These are phyloP conservation scores for Drosophila elegans DNA, from an alignment of 1,140 invertebrate genomes.

Conservation along the genomic window DNA sequence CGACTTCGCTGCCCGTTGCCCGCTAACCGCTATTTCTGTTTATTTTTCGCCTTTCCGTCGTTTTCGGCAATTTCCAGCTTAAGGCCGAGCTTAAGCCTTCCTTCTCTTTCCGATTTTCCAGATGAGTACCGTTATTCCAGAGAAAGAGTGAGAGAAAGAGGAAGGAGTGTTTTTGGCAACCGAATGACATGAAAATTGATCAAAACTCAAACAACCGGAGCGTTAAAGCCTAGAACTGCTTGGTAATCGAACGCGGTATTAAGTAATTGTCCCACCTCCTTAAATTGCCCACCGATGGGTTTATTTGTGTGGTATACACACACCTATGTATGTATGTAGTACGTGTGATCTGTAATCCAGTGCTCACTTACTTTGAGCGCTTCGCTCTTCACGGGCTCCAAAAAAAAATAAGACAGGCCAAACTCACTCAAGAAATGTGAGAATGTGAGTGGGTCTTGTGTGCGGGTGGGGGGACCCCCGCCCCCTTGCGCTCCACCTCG, in stretches of 20 bases:
- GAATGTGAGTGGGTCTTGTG: constrained; percentile 34
- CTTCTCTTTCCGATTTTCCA: neutral
- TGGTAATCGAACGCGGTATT: constrained; percentile 23
- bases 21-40: constrained; percentile 25
- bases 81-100: constrained; percentile 1
- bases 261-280: constrained; percentile 54
- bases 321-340: constrained; percentile 7
- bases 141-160: neutral
- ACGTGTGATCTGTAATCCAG: constrained; percentile 50
- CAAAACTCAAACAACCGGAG: constrained; percentile 27
- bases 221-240: constrained; percentile 27
- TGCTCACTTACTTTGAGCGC: constrained; percentile 57
- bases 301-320: constrained; percentile 12
- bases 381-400: constrained; percentile 10
- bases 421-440: constrained; percentile 59
- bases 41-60: constrained; percentile 1
- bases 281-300: constrained; percentile 29
- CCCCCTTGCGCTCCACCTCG: constrained; percentile 5
- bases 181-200: constrained; percentile 42
- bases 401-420: constrained; percentile 35
- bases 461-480: constrained; percentile 6
- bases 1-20: constrained; percentile 32
- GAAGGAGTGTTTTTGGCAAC: constrained; percentile 39
- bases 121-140: neutral
- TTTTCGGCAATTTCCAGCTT: constrained; percentile 16